A percentile compares a stretch with the other conserved stretches of the same genome.
Evolutionary conservation across 2,888 invertebrate genomes (phyloP).

Genomic region (Uloborus plumipes): DNA sequence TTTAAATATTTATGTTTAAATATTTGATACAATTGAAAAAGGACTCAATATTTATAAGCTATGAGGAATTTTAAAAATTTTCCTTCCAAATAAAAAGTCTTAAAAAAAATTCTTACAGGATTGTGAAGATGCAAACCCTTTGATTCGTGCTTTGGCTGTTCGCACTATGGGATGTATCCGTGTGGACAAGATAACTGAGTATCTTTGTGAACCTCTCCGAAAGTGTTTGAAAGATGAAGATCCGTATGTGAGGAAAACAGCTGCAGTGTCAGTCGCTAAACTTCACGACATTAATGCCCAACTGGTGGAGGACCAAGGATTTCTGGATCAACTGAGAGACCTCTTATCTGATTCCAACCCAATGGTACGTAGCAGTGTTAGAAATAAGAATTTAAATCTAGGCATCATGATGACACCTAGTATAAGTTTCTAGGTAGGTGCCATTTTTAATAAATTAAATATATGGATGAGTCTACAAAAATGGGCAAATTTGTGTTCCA

Average conservation of each 20-base stretch:
- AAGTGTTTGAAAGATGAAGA: conserved; percentile 88
- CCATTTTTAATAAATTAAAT: no score
- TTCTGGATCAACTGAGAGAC: conserved; percentile 96
- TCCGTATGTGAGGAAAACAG: conserved; percentile 97
- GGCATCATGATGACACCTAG: no score
- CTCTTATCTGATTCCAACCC: conserved; percentile 98
- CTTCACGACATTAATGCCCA: conserved; percentile 92
- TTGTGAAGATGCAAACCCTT: conserved; percentile 99
- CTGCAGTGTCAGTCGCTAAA: conserved; percentile 99
- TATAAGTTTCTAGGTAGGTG: no score
- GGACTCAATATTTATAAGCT: no score
- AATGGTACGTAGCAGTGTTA: conserved; percentile 90
- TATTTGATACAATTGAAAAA: no score
- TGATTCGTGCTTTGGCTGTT: conserved; percentile 97
- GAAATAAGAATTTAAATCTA: no score
- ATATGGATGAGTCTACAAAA: no score
- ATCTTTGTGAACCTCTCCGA: conserved; percentile 96
- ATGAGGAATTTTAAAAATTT: not conserved
- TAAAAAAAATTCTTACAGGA: conserved; percentile 77
- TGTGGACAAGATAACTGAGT: conserved; percentile 99
- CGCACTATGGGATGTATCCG: conserved; percentile 99
- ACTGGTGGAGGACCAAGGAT: conserved; percentile 88
- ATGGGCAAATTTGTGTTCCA: no score
- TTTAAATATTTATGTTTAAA: no score
- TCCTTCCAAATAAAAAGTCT: not conserved